A percentile compares a stretch with the other conserved stretches of the same genome.
Conservation (phyloP, 2,113 vertebrate genomes). For the Corythaeola cristata region DNA sequence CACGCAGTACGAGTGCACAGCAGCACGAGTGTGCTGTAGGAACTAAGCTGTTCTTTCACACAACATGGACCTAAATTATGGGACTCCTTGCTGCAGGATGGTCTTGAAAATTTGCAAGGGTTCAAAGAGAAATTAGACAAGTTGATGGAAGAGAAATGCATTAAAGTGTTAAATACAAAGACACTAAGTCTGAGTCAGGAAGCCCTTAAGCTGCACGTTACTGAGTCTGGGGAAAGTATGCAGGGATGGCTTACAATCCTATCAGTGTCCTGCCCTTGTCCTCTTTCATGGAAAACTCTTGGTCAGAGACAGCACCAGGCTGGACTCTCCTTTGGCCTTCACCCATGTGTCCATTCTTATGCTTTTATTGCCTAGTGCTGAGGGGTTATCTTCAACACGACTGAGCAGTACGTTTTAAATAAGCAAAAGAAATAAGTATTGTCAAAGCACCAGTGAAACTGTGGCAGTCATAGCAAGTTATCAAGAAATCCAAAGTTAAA, state of each 20-base stretch:
- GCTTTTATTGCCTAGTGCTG: background rate
- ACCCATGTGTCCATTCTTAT: background rate
- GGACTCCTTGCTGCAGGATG: rapidly evolving
- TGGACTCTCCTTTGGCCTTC: background rate
- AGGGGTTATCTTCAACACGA: background rate
- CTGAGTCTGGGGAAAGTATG: background rate
- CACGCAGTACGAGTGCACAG: background rate
- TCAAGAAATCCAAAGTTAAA: background rate
- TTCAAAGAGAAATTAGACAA: background rate
- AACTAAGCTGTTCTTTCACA: background rate
- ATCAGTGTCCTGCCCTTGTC: background rate
- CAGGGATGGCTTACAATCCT: background rate
- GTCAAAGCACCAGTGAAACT: background rate
- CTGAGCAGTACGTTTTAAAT: background rate
- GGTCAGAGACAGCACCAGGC: background rate
- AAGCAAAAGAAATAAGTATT: background rate
- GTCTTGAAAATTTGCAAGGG: background rate
- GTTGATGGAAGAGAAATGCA: background rate
- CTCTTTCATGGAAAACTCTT: background rate
- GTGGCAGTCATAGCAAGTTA: background rate
- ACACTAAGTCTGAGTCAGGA: background rate
- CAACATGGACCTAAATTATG: background rate
- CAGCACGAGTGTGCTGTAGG: background rate
- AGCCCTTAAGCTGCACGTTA: background rate
- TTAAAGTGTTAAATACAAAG: background rate